A percentile compares a stretch with the other conserved stretches of the same genome.
Evolutionary conservation across 2,113 vertebrate genomes (phyloP).

Genomic region (Microcebus griseorufus): DNA sequence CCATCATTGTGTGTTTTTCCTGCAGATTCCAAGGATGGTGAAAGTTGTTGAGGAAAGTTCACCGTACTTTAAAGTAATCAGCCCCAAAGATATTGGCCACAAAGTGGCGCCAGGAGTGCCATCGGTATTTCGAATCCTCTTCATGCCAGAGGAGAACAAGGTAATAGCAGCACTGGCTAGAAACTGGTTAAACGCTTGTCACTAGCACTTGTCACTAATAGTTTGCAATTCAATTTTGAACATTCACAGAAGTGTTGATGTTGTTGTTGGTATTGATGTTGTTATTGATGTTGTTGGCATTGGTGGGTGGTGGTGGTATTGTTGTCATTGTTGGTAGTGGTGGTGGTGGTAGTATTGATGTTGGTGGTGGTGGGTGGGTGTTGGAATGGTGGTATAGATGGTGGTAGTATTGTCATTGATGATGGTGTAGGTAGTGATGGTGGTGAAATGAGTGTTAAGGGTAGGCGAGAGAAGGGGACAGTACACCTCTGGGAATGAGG

Average conservation of each 20-base stretch:
- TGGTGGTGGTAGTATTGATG: not conserved
- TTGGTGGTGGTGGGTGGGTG: not conserved
- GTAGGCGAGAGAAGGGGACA: not conserved
- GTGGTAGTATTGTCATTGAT: not conserved
- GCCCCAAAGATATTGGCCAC: slow-evolving; percentile 74
- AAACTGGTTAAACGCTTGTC: not conserved
- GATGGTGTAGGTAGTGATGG: not conserved
- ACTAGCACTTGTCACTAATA: not conserved
- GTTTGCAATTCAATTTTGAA: not conserved
- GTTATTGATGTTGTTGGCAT: not conserved
- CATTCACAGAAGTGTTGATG: not conserved
- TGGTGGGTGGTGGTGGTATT: not conserved
- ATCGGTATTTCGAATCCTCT: slow-evolving; percentile 85
- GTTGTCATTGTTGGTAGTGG: not conserved
- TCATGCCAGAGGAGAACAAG: slow-evolving; percentile 91
- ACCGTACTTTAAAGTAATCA: slow-evolving; percentile 87
- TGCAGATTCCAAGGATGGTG: slow-evolving; percentile 86
- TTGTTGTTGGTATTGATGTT: not conserved
- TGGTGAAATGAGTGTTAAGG: not conserved
- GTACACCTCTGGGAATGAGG: not conserved
- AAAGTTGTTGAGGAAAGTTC: slow-evolving; percentile 88
- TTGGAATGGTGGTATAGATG: not conserved
- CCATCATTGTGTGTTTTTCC: not conserved
- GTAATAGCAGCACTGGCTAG: slow-evolving; percentile 72
- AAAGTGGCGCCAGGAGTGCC: slow-evolving; percentile 88